Evolutionary conservation across 2,113 vertebrate genomes (phyloP).

Genomic region (Hylia prasina): DNA sequence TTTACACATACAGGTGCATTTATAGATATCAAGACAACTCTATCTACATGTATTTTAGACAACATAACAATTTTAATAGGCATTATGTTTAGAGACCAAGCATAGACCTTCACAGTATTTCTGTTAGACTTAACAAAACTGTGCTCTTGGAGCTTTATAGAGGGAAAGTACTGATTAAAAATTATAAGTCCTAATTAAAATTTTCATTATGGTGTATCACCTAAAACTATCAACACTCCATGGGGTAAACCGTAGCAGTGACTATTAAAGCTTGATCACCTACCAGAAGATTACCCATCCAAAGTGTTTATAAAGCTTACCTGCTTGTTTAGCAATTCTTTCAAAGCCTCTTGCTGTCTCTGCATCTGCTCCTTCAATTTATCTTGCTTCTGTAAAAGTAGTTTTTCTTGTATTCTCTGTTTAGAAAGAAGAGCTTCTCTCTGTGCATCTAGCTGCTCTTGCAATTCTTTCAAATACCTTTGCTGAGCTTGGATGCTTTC

Average conservation of each 20-base stretch:
- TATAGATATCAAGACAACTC: background rate
- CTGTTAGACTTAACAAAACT: background rate
- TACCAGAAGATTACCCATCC: background rate
- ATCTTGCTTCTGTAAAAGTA: constrained; percentile 58
- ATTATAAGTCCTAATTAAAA: background rate
- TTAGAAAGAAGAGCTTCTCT: constrained; percentile 64
- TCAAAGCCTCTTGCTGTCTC: constrained; percentile 63
- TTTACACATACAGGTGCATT: background rate
- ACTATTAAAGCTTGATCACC: background rate
- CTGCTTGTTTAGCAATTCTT: constrained; percentile 65
- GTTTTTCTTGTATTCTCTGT: constrained; percentile 69
- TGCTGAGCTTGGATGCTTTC: constrained; percentile 62
- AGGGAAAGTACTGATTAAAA: background rate
- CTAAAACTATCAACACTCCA: background rate
- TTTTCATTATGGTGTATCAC: background rate
- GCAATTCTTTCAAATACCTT: constrained; percentile 61
- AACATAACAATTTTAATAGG: background rate
- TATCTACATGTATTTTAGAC: background rate
- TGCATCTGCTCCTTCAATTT: constrained; percentile 68
- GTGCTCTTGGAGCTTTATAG: background rate
- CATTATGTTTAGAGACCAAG: background rate
- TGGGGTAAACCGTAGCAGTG: background rate
- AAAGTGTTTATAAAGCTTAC: constrained; percentile 57
- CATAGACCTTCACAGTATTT: background rate
- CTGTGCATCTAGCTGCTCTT: constrained; percentile 63